Evolutionary conservation across 2,888 invertebrate genomes (phyloP), one percentile per base, ranked within the genome.

Genomic region (Metopia argyrocephala): DNA sequence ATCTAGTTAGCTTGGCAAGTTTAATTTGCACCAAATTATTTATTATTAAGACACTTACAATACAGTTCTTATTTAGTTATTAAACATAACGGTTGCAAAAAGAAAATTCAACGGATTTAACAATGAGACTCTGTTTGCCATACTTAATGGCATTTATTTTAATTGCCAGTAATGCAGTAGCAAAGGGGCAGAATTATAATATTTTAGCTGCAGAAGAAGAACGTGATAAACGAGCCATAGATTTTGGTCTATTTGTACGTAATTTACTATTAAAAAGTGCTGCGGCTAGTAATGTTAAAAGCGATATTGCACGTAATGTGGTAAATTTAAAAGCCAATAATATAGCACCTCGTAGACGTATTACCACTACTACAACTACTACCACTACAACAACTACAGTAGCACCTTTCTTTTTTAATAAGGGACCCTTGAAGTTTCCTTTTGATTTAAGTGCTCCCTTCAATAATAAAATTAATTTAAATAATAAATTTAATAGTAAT

Each of bases 231-330:
- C 86, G 89, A n/a, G 86, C 83, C 65, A 75, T 86, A 1, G 83
- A 87, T 74, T 78, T 88, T 27, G 87, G 88, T 2, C 28, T 83
- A 23, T 59, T 89, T 48, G 74, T 88, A 54, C 86, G 87, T 7
- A 88, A 86, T 82, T 56, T 88, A 23, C 79, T 88, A 66, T 83
- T 86, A 27, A 87, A 88, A 69, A 89, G 89, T 73, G 88, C 86
- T 1, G 82, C 86, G 6, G 54, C 86, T 12, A 87, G 87, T 62
- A 85, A 80, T 68, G 81, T 81, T 20, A 88, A 88, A 79, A 84
- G 83, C 52, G 84, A 85, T 57, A 21, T 85, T 0, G 38, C 68
- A 0, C 50, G 80, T 20, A 80, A 76, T 23, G 9, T 73, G 45
- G 12, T 64, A 20, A 80, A 78, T 61, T 45, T 38, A 0, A 81